Percentiles rank a stretch among this genome's conserved stretches.
Evolutionary conservation across 2,888 invertebrate genomes (phyloP).

Genomic region (Achlya flavicornis): DNA sequence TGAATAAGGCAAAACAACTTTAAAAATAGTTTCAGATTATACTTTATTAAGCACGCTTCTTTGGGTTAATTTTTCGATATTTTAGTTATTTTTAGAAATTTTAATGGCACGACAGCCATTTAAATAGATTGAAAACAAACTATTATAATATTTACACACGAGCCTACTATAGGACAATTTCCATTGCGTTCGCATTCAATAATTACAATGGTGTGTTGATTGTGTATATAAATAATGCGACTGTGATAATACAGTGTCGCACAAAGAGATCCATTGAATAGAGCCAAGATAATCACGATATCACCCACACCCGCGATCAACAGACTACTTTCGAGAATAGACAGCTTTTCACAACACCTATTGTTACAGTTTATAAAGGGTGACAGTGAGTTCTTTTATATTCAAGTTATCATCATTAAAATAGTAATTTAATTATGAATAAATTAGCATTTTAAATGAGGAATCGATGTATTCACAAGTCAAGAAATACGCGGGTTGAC

Average conservation of each 20-base stretch:
- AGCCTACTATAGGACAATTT: constrained; percentile 15
- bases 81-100: too few relatives aligned
- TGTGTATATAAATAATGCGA: constrained; percentile 22
- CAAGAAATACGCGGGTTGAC: too few relatives aligned
- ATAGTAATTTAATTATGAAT: background rate
- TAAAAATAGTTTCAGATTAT: too few relatives aligned
- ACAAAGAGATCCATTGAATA: constrained; percentile 48
- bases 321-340: constrained; percentile 28
- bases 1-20: too few relatives aligned
- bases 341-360: constrained; percentile 33
- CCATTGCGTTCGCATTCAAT: constrained; percentile 19
- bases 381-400: constrained; percentile 15
- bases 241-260: constrained; percentile 34
- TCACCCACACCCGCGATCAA: constrained; percentile 27
- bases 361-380: constrained; percentile 38
- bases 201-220: constrained; percentile 22
- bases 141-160: background rate
- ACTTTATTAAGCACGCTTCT: too few relatives aligned
- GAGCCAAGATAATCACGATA: constrained; percentile 36
- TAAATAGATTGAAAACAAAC: background rate
- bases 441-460: constrained; percentile 12
- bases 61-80: too few relatives aligned
- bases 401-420: background rate
- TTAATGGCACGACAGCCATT: too few relatives aligned
- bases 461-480: too few relatives aligned